Base-by-base conservation (phyloP, 2,888 invertebrate species). In the Linnaemya tessellans region DNA sequence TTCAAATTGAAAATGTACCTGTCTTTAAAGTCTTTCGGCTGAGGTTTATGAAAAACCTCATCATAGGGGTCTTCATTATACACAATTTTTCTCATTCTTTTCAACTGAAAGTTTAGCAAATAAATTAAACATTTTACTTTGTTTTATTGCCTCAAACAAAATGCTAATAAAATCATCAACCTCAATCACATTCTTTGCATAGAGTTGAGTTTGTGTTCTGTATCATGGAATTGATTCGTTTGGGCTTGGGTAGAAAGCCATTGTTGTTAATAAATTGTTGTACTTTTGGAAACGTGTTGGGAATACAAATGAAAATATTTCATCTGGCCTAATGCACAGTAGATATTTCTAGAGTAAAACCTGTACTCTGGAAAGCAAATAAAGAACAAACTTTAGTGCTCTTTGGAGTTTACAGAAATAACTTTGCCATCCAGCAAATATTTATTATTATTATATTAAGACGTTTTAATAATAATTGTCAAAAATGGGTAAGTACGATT, bases 251-350 rank as follows among this genome's bases (percentile, higher is more conserved):
- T 43, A 41, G n/a, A 25, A 30, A 20, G 20, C 20, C 43, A 58
- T 73, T 78, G 78, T 83, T 67, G 78, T 83, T 67, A 83, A 79
- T 70, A 80, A 68, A 65, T 71, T 71, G 80, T 68, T 77, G 62
- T 73, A 46, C 68, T 54, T 56, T 60, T 56, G 11, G 11, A 38
- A 70, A 84, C 77, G 80, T 84, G 84, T 22, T 46, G 20, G 11
- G 80, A 73, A 77, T 84, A 56, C 3, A 30, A 73, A 73, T 75
- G 64, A 30, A 71, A 46, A 35, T 20, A 58, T 9, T 58, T 58
- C 22, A 58, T 67, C 46, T 78, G 8, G 67, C n/a, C n/a, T n/a
- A 73, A 67, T 18, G 22, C 71, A 18, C 30, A 18, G 51, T 46
- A 13, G 49, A 41, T 67, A 46, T 18, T 22, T 9, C 1, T 11